Conservation (phyloP, 1,140 invertebrate genomes). For the Globodera ellingtonae region DNA sequence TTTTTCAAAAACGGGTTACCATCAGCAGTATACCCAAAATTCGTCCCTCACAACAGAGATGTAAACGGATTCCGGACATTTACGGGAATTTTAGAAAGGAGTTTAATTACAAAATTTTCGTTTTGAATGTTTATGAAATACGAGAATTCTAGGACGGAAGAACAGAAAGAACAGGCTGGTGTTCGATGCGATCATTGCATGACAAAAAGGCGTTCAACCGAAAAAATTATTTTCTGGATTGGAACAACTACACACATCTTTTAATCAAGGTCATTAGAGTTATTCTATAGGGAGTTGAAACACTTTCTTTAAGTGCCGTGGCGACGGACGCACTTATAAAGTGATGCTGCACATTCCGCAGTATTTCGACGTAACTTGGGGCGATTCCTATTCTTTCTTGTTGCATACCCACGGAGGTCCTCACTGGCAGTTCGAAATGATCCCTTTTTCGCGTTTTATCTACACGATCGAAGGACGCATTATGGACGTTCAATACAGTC, state of each 20-base stretch:
- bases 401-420: slow-evolving; percentile 64
- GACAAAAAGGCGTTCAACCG: slow-evolving; percentile 40
- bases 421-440: slow-evolving; percentile 64
- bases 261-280: not conserved
- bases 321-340: slow-evolving; percentile 62
- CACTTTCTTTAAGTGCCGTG: slow-evolving; percentile 48
- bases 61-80: no score
- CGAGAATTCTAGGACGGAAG: slow-evolving; percentile 42
- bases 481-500: slow-evolving; percentile 50
- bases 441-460: slow-evolving; percentile 63
- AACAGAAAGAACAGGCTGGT: slow-evolving; percentile 50
- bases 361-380: slow-evolving; percentile 61
- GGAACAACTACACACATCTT: slow-evolving; percentile 46
- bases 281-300: no score
- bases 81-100: no score
- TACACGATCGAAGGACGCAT: slow-evolving; percentile 57
- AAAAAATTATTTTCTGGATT: slow-evolving; percentile 38
- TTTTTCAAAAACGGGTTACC: not conserved
- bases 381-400: slow-evolving; percentile 55
- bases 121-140: not conserved
- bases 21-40: not conserved
- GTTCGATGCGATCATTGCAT: slow-evolving; percentile 36
- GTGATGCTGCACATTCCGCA: slow-evolving; percentile 58
- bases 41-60: no score
- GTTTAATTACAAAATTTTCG: no score